Conservation (phyloP, 2,113 vertebrate genomes). For the Onychostoma macrolepis region DNA sequence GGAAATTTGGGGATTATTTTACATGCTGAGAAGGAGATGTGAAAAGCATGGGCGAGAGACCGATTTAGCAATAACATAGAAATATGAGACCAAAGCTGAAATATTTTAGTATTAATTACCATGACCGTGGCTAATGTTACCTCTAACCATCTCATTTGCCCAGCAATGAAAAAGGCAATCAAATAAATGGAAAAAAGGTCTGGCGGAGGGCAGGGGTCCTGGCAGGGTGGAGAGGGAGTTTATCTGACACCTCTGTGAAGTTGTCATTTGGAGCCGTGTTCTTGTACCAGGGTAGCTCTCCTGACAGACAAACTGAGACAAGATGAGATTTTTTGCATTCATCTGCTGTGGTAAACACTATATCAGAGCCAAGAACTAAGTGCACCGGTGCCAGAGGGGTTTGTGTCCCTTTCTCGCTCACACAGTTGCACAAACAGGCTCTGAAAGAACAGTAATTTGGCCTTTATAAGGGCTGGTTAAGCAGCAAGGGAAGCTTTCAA, state of each 20-base stretch:
- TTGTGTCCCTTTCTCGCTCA: neutral
- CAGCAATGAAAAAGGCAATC: constrained; percentile 67
- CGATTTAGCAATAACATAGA: constrained; percentile 81
- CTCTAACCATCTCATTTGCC: constrained; percentile 55
- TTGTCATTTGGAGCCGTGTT: constrained; percentile 58
- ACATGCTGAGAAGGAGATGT: constrained; percentile 76
- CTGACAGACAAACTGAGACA: constrained; percentile 56
- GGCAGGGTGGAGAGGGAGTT: constrained; percentile 55
- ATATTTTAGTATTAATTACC: constrained; percentile 83
- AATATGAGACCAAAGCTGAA: constrained; percentile 78
- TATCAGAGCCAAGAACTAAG: constrained; percentile 23
- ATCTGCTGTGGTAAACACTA: constrained; percentile 52
- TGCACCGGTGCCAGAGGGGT: neutral
- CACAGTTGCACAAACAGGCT: constrained; percentile 4
- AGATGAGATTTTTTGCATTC: constrained; percentile 55
- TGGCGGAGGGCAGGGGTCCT: constrained; percentile 52
- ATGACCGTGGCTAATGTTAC: constrained; percentile 66
- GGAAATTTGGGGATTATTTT: constrained; percentile 81
- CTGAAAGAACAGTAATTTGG: constrained; percentile 10
- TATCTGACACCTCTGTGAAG: constrained; percentile 62
- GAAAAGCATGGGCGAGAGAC: constrained; percentile 73
- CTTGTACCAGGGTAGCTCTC: constrained; percentile 48
- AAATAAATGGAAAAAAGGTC: constrained; percentile 66
- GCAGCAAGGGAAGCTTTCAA: constrained; percentile 54
- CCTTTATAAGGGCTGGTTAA: constrained; percentile 43